phyloP scores from a whole-genome alignment of 2,113 vertebrate species.

The Thermophis baileyi region DNA sequence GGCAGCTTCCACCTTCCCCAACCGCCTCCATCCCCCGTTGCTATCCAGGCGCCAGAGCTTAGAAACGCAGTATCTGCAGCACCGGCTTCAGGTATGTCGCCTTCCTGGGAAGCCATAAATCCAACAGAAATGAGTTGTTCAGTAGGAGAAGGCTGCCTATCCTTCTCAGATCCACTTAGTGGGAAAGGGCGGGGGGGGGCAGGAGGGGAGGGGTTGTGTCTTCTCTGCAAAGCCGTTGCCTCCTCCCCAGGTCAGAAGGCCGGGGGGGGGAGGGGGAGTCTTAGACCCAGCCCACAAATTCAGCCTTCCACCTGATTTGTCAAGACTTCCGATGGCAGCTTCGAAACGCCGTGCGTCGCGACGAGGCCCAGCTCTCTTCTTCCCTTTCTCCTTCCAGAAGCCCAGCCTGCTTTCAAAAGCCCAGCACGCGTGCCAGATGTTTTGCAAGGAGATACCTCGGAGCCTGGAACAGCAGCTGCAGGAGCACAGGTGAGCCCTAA shows the following conservation, averaged over 20 bases:
- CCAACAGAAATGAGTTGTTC: not conserved
- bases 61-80: slow-evolving; percentile 88
- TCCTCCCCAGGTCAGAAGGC: not conserved
- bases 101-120: not conserved
- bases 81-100: slow-evolving; percentile 83
- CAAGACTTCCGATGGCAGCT: no score
- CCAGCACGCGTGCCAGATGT: slow-evolving; percentile 88
- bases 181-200: no score
- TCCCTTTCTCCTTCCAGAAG: slow-evolving; percentile 65
- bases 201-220: no score
- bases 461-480: slow-evolving; percentile 97
- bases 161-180: not conserved
- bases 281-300: not conserved
- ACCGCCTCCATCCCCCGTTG: slow-evolving; percentile 71
- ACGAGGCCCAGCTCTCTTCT: not conserved
- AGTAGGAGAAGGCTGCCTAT: not conserved
- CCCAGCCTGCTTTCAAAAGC: slow-evolving; percentile 81
- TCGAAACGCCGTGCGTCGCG: fast-evolving
- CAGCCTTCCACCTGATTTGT: not conserved
- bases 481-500: slow-evolving; percentile 85
- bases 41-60: slow-evolving; percentile 85
- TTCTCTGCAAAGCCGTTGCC: not conserved
- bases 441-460: slow-evolving; percentile 89
- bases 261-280: not conserved
- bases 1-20: slow-evolving; percentile 73